Percentiles rank a stretch among this genome's conserved stretches.
phyloP scores from a whole-genome alignment of 2,113 vertebrate genomes.

The Centropus unirufus region DNA sequence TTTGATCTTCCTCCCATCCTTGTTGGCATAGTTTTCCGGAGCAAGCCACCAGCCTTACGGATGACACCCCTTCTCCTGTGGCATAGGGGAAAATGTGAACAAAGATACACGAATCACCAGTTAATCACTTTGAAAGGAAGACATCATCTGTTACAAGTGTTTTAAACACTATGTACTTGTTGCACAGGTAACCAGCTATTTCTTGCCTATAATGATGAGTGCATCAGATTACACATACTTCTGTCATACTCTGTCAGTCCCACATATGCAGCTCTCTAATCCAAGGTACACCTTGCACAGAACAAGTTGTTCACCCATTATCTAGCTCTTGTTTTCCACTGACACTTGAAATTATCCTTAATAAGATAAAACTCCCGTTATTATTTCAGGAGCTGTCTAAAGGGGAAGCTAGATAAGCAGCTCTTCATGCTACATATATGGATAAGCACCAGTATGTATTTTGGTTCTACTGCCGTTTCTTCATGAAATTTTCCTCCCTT shows the following conservation, averaged over 20 bases:
- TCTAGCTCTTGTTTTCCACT: neutral
- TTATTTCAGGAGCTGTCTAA: neutral
- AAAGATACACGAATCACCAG: neutral
- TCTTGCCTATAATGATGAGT: neutral
- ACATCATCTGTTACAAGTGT: neutral
- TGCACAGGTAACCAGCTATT: neutral
- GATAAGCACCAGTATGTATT: neutral
- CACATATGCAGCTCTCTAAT: neutral
- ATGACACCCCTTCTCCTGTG: neutral
- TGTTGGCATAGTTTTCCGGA: neutral
- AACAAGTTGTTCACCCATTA: neutral
- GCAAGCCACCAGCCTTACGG: neutral
- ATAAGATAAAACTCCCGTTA: neutral
- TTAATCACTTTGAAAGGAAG: neutral
- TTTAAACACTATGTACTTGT: neutral
- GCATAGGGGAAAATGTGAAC: neutral
- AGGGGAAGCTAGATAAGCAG: neutral
- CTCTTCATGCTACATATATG: neutral
- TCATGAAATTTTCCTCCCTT: neutral
- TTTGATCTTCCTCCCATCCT: neutral
- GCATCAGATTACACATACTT: accelerated
- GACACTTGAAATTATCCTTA: neutral
- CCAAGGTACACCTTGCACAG: neutral
- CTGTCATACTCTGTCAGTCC: neutral
- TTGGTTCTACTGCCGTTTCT: neutral